Conservation (phyloP, 1,140 invertebrate species). For the Rhopalosiphum padi region DNA sequence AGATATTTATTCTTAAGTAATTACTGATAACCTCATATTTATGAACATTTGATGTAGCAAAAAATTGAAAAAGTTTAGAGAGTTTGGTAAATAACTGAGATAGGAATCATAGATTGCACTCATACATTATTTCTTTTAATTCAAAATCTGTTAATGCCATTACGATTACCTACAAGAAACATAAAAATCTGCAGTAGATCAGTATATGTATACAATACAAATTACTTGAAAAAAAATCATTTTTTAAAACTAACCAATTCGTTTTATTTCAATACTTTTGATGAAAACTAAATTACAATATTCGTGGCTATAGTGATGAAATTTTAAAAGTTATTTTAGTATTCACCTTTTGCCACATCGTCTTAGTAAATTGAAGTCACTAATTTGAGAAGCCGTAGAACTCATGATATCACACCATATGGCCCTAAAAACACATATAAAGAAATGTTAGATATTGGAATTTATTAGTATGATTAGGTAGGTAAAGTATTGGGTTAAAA, state of each 20-base stretch:
- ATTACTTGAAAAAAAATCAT: neutral
- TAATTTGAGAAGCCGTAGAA: constrained; percentile 53
- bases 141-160: neutral
- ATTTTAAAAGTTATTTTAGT: constrained; percentile 16
- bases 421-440: constrained; percentile 20
- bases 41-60: no score
- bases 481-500: neutral
- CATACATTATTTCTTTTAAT: no score
- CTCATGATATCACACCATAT: constrained; percentile 43
- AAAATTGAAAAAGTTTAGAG: no score
- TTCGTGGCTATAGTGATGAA: neutral
- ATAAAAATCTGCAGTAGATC: neutral
- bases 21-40: no score
- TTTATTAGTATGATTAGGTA: constrained; percentile 13
- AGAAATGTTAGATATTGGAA: constrained; percentile 29
- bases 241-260: neutral
- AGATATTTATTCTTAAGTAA: no score
- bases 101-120: no score
- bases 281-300: neutral
- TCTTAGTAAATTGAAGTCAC: constrained; percentile 52
- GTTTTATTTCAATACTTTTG: neutral
- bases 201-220: neutral
- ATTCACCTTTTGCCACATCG: constrained; percentile 49
- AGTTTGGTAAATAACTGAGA: no score
- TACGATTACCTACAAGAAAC: neutral